Base-by-base conservation (phyloP, 2,888 invertebrate species). In the Polydrusus pterygomalis region DNA sequence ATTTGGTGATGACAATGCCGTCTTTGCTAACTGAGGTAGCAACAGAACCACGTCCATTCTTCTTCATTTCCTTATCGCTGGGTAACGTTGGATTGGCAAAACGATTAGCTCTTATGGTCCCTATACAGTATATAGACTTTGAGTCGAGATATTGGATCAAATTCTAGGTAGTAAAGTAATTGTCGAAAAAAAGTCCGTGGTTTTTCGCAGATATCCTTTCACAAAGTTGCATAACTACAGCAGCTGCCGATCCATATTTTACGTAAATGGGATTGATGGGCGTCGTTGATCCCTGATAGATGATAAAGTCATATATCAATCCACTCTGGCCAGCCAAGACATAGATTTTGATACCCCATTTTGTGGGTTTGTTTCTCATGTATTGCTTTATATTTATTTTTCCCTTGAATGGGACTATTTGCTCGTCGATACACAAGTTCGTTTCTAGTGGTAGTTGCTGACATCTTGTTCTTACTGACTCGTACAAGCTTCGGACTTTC, bases 331-430 rank as follows among this genome's bases (percentile, higher is more conserved):
- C 83, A 64, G 79, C 79, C 74, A 77, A 78, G 7, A 83, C 74
- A 69, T 76, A 80, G n/a, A 80, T 74, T 74, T 83, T 81, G 49
- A 82, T 79, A 5, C 81, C 83, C 82, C 82, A 82, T 20, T 80
- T 82, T 58, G 58, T 43, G 1, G 78, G 79, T 65, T 80, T 80
- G 9, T 77, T 74, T 74, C 77, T 80, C 2, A 80, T 67, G 62
- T 79, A 81, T 45, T 80, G 79, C 62, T 80, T 79, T 13, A 80
- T 58, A 43, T 78, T 75, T 8, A 79, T 15, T n/a, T 71, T 49
- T n/a, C 78, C 79, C 63, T 76, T 77, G 74, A 80, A 81, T 17
- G 80, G 78, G n/a, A 81, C 71, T 70, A 81, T 80, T 73, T 81
- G 79, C 56, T 81, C 79, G 47, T 78, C 78, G 15, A 78, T 72